Base-by-base conservation (phyloP, 2,888 invertebrate genomes). In the Cylindroiulus punctatus region DNA sequence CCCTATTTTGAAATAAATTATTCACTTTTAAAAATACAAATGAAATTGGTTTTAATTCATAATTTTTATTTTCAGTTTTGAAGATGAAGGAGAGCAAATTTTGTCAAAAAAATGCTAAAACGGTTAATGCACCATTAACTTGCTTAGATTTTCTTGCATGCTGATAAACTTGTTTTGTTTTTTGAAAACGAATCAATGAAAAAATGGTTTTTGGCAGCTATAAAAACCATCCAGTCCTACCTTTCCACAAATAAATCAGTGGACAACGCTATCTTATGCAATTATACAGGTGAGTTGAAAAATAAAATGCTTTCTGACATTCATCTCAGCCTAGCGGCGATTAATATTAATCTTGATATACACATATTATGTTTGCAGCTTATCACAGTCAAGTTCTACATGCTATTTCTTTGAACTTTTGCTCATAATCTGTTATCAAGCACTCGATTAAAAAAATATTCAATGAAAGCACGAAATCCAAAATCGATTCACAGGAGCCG, bases 1-100 rank as follows among this genome's bases (percentile, higher is more conserved):
- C 30, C 76, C 76, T 76, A 76, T 76, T 76, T 76, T 76, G 76
- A 76, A 76, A 76, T 76, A 76, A 76, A 76, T 76, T 76, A 76
- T 76, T 76, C 76, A 76, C 76, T 76, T 76, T 76, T 76, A 76
- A 76, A n/a, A 76, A 76, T 76, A 76, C 76, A 76, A 4, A 76
- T 30, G 30, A 76, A 14, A 76, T 30, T 12, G 76, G 30, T 76
- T 30, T 76, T 76, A 76, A 76, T 76, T 76, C 12, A 30, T 76
- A 26, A 76, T 76, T 76, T 76, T 76, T 30, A 76, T 30, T 14
- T 76, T 32, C 32, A 30, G 32, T 26, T 65, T 12, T 14, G 76
- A 76, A 30, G 17, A 32, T 17, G 17, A 7, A 17, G 1, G 30
- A 12, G 14, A 8, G 1, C 30, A 30, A 30, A 10, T 30, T 52